A percentile compares a stretch with the other conserved stretches of the same genome.
phyloP scores from a whole-genome alignment of 2,797 vertebrate genomes.

The Anguilla obscura region DNA sequence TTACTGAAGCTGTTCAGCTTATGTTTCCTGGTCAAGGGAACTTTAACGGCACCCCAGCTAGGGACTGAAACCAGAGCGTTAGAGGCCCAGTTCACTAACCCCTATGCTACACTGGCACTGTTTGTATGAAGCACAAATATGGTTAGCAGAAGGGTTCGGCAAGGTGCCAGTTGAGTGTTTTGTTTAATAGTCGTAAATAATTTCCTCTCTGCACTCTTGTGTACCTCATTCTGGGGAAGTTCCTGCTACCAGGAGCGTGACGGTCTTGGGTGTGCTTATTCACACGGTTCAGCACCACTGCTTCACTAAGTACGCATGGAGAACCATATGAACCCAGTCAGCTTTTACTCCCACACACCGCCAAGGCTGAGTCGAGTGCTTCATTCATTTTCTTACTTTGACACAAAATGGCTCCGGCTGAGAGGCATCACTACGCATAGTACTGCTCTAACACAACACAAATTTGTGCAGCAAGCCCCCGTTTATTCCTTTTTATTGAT shows the following conservation, averaged over 20 bases:
- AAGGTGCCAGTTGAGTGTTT: background rate
- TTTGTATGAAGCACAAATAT: background rate
- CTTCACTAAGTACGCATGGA: background rate
- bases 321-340: background rate
- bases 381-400: slow-evolving; percentile 17
- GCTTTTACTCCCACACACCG: background rate
- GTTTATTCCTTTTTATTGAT: slow-evolving; percentile 63
- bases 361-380: background rate
- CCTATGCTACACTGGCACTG: background rate
- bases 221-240: background rate
- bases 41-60: background rate
- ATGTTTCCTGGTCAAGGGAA: background rate
- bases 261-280: background rate
- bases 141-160: background rate
- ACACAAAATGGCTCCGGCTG: background rate
- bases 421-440: background rate
- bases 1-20: background rate
- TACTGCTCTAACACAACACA: slow-evolving; percentile 56
- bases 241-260: background rate
- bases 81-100: background rate
- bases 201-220: background rate
- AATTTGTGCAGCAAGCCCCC: slow-evolving; percentile 53
- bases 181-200: background rate
- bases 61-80: background rate
- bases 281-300: background rate